phyloP scores from a whole-genome alignment of 1,140 invertebrate species.

The Homalodisca vitripennis region DNA sequence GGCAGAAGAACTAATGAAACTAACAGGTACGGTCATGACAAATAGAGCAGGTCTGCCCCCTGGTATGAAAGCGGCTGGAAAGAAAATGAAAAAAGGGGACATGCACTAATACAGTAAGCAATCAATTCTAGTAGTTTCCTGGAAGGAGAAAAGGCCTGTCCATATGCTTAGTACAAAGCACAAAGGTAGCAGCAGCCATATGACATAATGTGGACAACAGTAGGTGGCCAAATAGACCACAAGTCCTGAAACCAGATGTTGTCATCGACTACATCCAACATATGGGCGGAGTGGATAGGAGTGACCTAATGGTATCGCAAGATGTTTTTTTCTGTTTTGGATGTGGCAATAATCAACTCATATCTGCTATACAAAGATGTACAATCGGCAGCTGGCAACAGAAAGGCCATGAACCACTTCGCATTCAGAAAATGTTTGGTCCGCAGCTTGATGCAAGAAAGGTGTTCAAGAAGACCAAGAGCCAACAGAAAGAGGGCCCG shows the following conservation, averaged over 20 bases:
- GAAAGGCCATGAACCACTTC: too few species aligned
- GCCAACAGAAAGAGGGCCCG: too few species aligned
- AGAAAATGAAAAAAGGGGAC: constrained; percentile 3
- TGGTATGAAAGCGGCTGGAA: neutral
- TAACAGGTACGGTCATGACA: constrained; percentile 10
- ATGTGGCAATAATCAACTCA: constrained; percentile 23
- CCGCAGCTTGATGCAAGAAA: too few species aligned
- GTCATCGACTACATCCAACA: constrained; percentile 3
- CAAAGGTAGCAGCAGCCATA: constrained; percentile 17
- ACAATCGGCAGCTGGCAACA: neutral
- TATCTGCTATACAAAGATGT: neutral
- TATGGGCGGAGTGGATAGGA: constrained; percentile 33
- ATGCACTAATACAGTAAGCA: neutral
- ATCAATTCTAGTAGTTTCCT: neutral
- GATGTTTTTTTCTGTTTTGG: constrained; percentile 44
- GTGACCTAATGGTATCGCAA: constrained; percentile 42
- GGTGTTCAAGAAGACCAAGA: too few species aligned
- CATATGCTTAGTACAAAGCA: constrained; percentile 28
- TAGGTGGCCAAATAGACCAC: constrained; percentile 7
- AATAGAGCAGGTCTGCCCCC: constrained; percentile 5
- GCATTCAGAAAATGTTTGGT: too few species aligned
- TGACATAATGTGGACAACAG: constrained; percentile 15
- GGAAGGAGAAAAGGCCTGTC: constrained; percentile 1
- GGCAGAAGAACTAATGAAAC: constrained; percentile 2
- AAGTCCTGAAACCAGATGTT: constrained; percentile 31